Percentiles rank a stretch among this genome's conserved stretches.
Evolutionary conservation across 2,113 vertebrate genomes (phyloP).

Genomic region (Bothrops jararaca): DNA sequence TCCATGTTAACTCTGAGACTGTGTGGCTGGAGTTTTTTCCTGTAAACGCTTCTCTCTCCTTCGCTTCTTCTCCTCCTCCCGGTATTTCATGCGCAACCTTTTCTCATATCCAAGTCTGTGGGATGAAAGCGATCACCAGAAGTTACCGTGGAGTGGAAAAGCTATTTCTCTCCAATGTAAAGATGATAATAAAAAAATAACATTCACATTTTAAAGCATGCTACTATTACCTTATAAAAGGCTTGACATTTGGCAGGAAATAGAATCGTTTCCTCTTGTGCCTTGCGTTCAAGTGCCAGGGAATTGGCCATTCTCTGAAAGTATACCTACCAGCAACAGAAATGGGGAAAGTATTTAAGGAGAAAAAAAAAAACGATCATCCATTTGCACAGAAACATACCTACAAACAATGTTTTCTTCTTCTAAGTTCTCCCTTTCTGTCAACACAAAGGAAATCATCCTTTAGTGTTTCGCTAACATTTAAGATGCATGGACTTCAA

Average conservation of each 20-base stretch:
- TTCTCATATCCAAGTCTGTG: conserved; percentile 84
- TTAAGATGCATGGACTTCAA: neutral
- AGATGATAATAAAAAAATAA: neutral
- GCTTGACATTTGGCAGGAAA: conserved; percentile 78
- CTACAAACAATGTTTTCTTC: neutral
- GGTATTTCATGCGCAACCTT: conserved; percentile 56
- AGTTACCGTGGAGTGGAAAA: neutral
- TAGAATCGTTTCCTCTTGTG: conserved; percentile 84
- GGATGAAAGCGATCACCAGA: conserved; percentile 26
- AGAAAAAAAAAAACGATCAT: neutral
- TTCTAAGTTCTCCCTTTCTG: neutral
- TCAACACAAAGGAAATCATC: neutral
- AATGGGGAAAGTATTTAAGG: neutral
- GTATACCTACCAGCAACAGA: conserved; percentile 76
- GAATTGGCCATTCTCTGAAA: conserved; percentile 88
- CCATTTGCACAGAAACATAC: neutral
- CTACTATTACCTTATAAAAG: conserved; percentile 78
- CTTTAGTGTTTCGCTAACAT: neutral
- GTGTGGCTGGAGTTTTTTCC: conserved; percentile 70
- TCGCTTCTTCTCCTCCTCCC: conserved; percentile 59
- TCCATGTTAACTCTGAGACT: conserved; percentile 53
- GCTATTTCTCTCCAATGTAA: neutral
- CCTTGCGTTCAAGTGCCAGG: conserved; percentile 88
- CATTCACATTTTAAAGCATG: neutral
- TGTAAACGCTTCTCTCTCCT: conserved; percentile 59